Evolutionary conservation across 2,113 vertebrate species (phyloP).

Genomic region (Scopus umbretta): DNA sequence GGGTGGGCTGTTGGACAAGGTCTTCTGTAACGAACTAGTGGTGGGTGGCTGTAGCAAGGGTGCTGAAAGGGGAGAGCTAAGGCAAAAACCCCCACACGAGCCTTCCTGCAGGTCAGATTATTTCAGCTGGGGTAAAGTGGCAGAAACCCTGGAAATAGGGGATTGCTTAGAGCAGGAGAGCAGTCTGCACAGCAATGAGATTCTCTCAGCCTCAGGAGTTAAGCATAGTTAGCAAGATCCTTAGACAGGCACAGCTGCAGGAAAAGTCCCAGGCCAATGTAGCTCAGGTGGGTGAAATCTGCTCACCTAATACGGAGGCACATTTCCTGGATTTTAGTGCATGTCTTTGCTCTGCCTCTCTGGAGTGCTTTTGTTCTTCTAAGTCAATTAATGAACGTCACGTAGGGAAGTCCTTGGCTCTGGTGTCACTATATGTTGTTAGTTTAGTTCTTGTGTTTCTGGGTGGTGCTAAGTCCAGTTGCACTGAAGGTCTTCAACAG

Average conservation of each 20-base stretch:
- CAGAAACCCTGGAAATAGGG: background rate
- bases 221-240: rapidly evolving
- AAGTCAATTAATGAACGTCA: background rate
- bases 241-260: background rate
- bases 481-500: background rate
- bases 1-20: rapidly evolving
- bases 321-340: background rate
- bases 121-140: background rate
- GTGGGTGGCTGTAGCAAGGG: background rate
- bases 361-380: background rate
- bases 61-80: background rate
- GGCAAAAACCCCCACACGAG: no score
- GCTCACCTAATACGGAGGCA: background rate
- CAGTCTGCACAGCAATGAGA: background rate
- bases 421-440: background rate
- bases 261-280: background rate
- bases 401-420: background rate
- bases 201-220: background rate
- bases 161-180: background rate
- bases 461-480: background rate
- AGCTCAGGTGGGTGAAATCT: background rate
- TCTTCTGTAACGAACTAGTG: rapidly evolving
- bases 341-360: background rate
- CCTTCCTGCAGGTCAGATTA: background rate
- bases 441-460: background rate